Evolutionary conservation across 2,797 vertebrate species (phyloP).

Genomic region (Coracias cyanogaster): DNA sequence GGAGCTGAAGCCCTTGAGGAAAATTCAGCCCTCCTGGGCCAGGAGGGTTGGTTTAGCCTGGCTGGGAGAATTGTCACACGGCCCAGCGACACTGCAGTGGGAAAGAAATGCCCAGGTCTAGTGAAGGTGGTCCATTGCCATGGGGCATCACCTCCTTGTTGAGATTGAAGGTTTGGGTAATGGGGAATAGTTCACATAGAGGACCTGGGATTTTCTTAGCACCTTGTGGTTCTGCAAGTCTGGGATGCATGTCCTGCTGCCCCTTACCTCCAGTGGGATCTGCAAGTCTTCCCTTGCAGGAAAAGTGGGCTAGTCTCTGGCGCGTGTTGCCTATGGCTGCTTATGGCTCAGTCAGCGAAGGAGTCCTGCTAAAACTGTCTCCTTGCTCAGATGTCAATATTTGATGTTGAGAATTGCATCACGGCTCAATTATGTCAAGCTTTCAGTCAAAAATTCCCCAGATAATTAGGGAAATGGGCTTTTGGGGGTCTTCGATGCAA

Average conservation of each 20-base stretch:
- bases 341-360: not conserved
- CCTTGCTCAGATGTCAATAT: not conserved
- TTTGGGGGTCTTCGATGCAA: not conserved
- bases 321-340: not conserved
- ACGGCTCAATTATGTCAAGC: not conserved
- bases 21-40: not conserved
- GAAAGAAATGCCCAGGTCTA: not conserved
- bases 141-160: not conserved
- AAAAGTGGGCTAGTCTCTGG: not conserved
- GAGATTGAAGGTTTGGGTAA: not conserved
- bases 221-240: not conserved
- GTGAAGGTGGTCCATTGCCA: accelerated
- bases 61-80: not conserved
- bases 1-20: not conserved
- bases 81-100: accelerated
- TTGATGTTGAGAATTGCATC: not conserved
- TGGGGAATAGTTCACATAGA: accelerated
- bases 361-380: not conserved
- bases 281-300: not conserved
- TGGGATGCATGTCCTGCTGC: not conserved
- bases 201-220: not conserved
- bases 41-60: not conserved
- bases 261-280: not conserved
- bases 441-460: not conserved
- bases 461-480: not conserved